Evolutionary conservation across 1,140 invertebrate genomes (phyloP), one percentile per base, ranked within the genome.

Genomic region (Mactra quadrangularis): DNA sequence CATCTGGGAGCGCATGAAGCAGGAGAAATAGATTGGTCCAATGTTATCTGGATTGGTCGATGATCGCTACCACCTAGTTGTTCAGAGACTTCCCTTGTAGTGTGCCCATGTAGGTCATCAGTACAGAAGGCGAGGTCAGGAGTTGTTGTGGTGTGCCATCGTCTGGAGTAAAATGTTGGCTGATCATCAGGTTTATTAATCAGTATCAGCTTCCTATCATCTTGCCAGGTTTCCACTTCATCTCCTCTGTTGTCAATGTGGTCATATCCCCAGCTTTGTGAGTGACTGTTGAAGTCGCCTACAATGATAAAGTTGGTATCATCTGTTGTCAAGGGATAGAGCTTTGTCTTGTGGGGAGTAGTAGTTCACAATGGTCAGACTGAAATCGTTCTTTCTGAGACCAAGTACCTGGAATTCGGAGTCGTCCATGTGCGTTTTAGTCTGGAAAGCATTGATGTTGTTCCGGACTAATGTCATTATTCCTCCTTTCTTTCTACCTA

Each of bases 271-370:
- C 83, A 87, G 74, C 79, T 85, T 59, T 71, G 79, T 1, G 85
- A 86, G 27, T 86, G 85, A 70, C 82, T 81, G 76, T 84, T 84
- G 60, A 81, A 84, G 75, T 85, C 84, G 29, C 71, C 78, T n/a
- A 78, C 64, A 1, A 82, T 33, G 17, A 82, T 29, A 35, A 70
- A 82, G 27, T 59, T 71, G 22, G 35, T 78, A 47, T 78, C 75
- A 50, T 38, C 11, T 60, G 74, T 13, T 84, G 45, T 70, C 59
- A 38, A 45, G 53, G 17, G 57, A n/a, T 25, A 66, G 45, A 31
- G 19, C 47, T 33, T 55, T 60, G 57, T 72, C 59, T 25, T 71
- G 15, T 9, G 71, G 70, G 60, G 60, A 60, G 70, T 75, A 83
- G 71, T 27, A 75, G 47, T 83, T 83, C 35, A 60, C 55, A 50